Evolutionary conservation across 2,113 vertebrate species (phyloP).

Genomic region (Nerophis lumbriciformis): DNA sequence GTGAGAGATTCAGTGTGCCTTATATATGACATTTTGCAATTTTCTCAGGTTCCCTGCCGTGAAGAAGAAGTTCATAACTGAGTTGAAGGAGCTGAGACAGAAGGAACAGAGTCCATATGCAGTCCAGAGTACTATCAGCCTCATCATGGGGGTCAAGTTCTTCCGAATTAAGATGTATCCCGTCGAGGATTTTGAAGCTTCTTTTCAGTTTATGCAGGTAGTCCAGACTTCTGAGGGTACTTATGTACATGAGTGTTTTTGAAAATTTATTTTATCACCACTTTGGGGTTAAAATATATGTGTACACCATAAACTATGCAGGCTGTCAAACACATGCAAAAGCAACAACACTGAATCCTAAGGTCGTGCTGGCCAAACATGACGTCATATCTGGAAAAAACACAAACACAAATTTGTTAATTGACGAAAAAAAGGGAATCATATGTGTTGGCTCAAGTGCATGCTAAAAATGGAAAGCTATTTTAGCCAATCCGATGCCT

Average conservation of each 20-base stretch:
- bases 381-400: too few relatives aligned
- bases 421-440: too few relatives aligned
- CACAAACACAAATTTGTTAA: too few relatives aligned
- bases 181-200: constrained; percentile 97
- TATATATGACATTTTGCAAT: constrained; percentile 5
- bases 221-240: neutral
- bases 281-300: neutral
- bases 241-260: neutral
- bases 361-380: too few relatives aligned
- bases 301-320: too few relatives aligned
- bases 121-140: constrained; percentile 91
- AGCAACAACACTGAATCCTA: too few relatives aligned
- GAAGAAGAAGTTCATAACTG: constrained; percentile 93
- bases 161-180: constrained; percentile 99
- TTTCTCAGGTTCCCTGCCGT: constrained; percentile 69
- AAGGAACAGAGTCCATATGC: constrained; percentile 92
- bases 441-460: too few relatives aligned
- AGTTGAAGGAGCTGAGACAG: constrained; percentile 91
- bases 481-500: too few relatives aligned
- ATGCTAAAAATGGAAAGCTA: too few relatives aligned
- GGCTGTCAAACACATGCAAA: too few relatives aligned
- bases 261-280: neutral
- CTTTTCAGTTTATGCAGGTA: constrained; percentile 99
- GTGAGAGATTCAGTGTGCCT: constrained; percentile 16
- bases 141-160: constrained; percentile 99